These are phyloP conservation scores for Drosophila austrosaltans DNA, from an alignment of 2,888 invertebrate genomes.

Conservation along the genomic window DNA sequence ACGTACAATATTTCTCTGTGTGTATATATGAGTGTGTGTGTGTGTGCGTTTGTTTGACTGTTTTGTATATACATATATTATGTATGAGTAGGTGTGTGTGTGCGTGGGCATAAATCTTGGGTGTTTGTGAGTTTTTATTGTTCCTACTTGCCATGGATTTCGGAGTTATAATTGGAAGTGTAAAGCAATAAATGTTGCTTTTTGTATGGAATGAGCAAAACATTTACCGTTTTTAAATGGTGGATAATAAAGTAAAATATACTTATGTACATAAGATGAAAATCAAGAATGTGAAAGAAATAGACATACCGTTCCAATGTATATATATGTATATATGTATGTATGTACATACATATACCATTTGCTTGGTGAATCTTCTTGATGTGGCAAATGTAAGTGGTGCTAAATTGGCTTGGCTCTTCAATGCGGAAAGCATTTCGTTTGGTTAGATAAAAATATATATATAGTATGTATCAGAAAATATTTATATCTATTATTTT, in stretches of 20 bases:
- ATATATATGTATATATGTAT: no score
- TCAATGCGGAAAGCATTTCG: no score
- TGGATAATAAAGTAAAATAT: slow-evolving; percentile 33
- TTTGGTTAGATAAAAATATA: no score
- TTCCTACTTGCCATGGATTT: slow-evolving; percentile 71
- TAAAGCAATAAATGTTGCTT: slow-evolving; percentile 65
- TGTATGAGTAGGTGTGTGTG: slow-evolving; percentile 23
- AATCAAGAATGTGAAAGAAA: not conserved
- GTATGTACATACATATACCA: not conserved
- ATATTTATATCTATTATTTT: no score
- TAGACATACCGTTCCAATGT: not conserved
- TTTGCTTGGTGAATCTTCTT: not conserved
- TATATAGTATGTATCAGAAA: no score
- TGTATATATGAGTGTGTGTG: not conserved
- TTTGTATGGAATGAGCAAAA: slow-evolving; percentile 22
- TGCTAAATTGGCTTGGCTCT: no score
- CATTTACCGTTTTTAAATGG: slow-evolving; percentile 32
- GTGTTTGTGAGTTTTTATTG: slow-evolving; percentile 62
- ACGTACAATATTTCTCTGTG: not conserved
- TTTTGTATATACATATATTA: no score
- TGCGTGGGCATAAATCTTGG: slow-evolving; percentile 61
- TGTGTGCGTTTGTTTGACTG: slow-evolving; percentile 15
- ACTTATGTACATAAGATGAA: slow-evolving; percentile 13
- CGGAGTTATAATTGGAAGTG: slow-evolving; percentile 73
- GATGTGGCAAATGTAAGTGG: not conserved